These are phyloP conservation scores for Trachymyrmex septentrionalis DNA, from an alignment of 1,140 invertebrate species.

Conservation along the genomic window DNA sequence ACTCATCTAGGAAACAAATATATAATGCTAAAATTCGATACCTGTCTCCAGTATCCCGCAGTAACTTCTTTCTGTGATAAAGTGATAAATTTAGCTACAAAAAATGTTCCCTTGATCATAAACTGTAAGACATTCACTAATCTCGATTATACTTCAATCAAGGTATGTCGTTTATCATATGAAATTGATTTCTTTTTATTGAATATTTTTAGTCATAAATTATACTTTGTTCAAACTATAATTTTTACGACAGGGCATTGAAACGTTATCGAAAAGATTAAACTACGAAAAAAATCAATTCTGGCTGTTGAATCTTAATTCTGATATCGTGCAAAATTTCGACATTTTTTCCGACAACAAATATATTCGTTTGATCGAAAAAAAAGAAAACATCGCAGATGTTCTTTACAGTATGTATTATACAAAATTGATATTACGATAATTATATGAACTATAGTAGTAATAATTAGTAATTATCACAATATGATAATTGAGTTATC, in stretches of 20 bases:
- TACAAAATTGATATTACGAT: background rate
- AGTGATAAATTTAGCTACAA: conserved; percentile 84
- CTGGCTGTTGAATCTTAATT: conserved; percentile 82
- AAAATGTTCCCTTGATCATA: conserved; percentile 87
- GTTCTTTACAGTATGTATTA: conserved; percentile 34
- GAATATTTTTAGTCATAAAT: background rate
- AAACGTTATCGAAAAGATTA: conserved; percentile 80
- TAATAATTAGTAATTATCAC: background rate
- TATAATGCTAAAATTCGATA: conserved; percentile 88
- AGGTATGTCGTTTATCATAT: conserved; percentile 81
- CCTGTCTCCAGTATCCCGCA: conserved; percentile 89
- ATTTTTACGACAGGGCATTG: conserved; percentile 80
- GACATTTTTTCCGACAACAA: conserved; percentile 69
- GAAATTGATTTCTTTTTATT: conserved; percentile 16
- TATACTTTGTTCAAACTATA: background rate
- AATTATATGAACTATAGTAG: background rate
- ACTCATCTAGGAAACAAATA: conserved; percentile 83
- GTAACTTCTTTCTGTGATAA: conserved; percentile 87
- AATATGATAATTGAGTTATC: background rate
- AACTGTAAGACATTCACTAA: conserved; percentile 88
- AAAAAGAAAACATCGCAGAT: conserved; percentile 71
- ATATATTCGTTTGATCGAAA: conserved; percentile 76
- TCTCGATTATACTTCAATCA: conserved; percentile 89
- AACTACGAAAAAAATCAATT: conserved; percentile 78
- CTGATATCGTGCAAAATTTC: conserved; percentile 73